A percentile compares a stretch with the other conserved stretches of the same genome.
Conservation (phyloP, 2,888 invertebrate genomes). For the Hirtodrosophila trivittata region DNA sequence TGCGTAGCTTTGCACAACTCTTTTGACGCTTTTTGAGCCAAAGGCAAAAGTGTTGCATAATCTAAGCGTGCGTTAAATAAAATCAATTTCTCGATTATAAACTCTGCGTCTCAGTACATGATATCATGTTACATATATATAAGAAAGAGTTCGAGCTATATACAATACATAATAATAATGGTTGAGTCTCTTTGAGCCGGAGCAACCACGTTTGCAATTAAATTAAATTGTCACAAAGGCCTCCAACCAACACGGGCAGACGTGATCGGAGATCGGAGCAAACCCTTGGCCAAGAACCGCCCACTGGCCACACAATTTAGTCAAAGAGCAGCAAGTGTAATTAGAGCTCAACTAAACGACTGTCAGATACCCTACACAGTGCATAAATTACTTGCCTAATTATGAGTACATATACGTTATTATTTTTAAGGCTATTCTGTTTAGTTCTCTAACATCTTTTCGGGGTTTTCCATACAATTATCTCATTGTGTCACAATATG, state of each 20-base stretch:
- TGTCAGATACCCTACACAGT: slow-evolving; percentile 1
- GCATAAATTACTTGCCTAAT: no score
- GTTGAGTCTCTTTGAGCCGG: slow-evolving; percentile 18
- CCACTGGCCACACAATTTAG: slow-evolving; percentile 15
- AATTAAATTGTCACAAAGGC: slow-evolving; percentile 56
- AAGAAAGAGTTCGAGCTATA: no score
- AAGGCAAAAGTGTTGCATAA: slow-evolving; percentile 53
- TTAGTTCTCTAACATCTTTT: no score
- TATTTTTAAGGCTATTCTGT: no score
- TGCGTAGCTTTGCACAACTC: slow-evolving; percentile 49
- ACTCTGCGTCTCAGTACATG: not conserved
- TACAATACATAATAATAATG: slow-evolving; percentile 1
- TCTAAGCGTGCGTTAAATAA: slow-evolving; percentile 63
- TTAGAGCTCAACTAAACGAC: no score
- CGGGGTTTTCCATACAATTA: no score
- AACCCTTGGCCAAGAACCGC: slow-evolving; percentile 38
- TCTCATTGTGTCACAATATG: no score
- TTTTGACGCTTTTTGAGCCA: slow-evolving; percentile 26
- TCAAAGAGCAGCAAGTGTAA: not conserved
- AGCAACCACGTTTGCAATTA: slow-evolving; percentile 39
- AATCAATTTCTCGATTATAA: slow-evolving; percentile 63
- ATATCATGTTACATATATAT: not conserved
- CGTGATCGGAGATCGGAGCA: slow-evolving; percentile 52
- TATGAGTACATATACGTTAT: no score
- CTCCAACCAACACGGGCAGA: slow-evolving; percentile 36